These are phyloP conservation scores for Lathamus discolor DNA, from an alignment of 2,113 vertebrate genomes.

Conservation along the genomic window DNA sequence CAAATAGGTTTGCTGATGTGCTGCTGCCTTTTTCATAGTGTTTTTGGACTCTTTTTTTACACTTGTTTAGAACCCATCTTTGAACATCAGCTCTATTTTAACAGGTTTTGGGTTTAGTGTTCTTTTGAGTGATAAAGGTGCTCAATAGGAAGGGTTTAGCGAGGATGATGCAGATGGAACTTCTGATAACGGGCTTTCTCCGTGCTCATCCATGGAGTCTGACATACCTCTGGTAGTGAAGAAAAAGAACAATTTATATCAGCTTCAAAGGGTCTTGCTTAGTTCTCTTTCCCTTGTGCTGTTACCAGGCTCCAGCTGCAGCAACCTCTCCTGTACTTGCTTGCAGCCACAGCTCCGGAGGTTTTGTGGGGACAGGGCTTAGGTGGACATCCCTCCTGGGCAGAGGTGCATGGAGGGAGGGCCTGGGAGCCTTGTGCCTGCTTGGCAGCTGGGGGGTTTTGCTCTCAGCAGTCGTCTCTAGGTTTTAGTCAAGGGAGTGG, in stretches of 20 bases:
- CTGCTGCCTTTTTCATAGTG: not conserved
- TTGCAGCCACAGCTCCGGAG: not conserved
- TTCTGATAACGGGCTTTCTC: not conserved
- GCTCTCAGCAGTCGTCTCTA: not conserved
- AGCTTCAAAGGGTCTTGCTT: fast-evolving
- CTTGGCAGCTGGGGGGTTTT: not conserved
- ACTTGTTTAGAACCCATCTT: not conserved
- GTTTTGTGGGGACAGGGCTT: not conserved
- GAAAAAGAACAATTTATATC: not conserved
- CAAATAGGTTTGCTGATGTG: not conserved
- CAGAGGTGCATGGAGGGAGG: not conserved
- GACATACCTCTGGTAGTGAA: fast-evolving
- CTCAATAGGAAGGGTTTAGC: fast-evolving
- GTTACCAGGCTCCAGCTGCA: not conserved
- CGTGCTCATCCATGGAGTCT: fast-evolving
- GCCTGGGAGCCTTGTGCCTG: not conserved
- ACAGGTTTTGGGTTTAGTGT: not conserved
- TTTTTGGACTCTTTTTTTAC: not conserved
- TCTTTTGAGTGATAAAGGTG: not conserved
- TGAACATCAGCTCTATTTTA: not conserved
- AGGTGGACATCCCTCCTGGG: fast-evolving
- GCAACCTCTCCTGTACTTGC: not conserved
- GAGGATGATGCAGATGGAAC: not conserved
- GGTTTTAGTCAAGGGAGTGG: not conserved
- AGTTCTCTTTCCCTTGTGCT: not conserved